These are phyloP conservation scores for Zelostemma sp. DNA, from an alignment of 1,140 invertebrate genomes.

Conservation along the genomic window DNA sequence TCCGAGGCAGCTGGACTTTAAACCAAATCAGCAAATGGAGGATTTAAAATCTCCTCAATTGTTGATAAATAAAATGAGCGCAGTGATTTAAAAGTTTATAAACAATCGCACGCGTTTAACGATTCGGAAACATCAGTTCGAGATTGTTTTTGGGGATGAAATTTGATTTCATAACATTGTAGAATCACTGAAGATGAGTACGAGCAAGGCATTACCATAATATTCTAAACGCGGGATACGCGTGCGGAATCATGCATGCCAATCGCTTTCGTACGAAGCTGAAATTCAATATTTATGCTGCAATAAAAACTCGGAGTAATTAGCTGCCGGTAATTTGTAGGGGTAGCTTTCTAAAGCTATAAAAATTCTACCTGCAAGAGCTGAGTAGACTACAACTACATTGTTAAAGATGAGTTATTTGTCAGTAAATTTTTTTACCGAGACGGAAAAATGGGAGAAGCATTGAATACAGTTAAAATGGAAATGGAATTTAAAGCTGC, in stretches of 20 bases:
- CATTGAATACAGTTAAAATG: background rate
- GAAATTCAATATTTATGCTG: constrained; percentile 53
- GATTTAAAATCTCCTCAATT: too few relatives aligned
- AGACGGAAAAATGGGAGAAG: too few relatives aligned
- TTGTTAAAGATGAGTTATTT: too few relatives aligned
- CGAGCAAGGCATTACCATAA: constrained; percentile 37
- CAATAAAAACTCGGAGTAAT: constrained; percentile 47
- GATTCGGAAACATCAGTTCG: background rate
- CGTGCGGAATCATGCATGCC: constrained; percentile 16
- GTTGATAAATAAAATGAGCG: too few relatives aligned
- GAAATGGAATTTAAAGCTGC: too few relatives aligned
- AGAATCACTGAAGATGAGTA: too few relatives aligned
- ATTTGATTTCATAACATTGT: too few relatives aligned
- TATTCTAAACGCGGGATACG: constrained; percentile 2
- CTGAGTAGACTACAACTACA: too few relatives aligned
- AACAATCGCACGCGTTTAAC: background rate
- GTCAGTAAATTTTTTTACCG: too few relatives aligned
- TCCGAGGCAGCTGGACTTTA: background rate
- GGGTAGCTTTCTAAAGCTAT: too few relatives aligned
- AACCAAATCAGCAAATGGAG: background rate
- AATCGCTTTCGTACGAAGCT: constrained; percentile 33
- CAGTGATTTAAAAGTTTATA: too few relatives aligned
- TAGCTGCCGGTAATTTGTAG: constrained; percentile 44
- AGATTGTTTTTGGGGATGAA: background rate
- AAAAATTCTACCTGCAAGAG: too few relatives aligned